phyloP scores from a whole-genome alignment of 2,113 vertebrate species.

The Scartelaos histophorus region DNA sequence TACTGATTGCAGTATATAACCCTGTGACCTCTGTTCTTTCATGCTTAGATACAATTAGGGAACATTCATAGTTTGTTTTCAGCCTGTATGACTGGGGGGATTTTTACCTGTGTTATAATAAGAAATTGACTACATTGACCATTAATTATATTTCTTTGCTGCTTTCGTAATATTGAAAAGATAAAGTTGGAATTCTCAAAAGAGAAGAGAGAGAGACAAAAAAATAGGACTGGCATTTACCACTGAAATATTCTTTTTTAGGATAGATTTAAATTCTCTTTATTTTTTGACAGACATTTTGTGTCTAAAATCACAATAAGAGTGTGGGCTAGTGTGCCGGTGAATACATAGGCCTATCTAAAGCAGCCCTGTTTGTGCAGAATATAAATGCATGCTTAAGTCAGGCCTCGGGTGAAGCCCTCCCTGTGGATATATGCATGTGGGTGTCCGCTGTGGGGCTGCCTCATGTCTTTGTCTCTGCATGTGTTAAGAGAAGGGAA shows the following conservation, averaged over 20 bases:
- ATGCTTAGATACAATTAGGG: neutral
- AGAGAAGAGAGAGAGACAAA: neutral
- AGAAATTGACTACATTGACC: neutral
- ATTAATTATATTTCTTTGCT: neutral
- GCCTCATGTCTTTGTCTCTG: conserved; percentile 22
- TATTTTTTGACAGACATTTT: conserved; percentile 17
- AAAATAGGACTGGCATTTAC: neutral
- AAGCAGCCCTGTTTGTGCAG: neutral
- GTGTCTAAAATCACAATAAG: conserved; percentile 2
- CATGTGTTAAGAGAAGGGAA: conserved; percentile 29
- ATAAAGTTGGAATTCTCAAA: neutral
- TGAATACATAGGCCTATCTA: neutral
- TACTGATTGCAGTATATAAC: neutral
- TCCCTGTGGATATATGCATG: conserved; percentile 6
- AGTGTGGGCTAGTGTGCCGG: conserved; percentile 4
- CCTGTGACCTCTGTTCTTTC: neutral
- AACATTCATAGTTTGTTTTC: neutral
- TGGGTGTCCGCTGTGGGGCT: conserved; percentile 14
- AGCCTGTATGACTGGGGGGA: neutral
- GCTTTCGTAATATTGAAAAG: neutral
- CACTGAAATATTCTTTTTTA: too few relatives aligned
- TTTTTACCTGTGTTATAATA: neutral
- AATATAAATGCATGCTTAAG: conserved; percentile 9
- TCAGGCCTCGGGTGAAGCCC: neutral
- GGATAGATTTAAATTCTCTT: conserved; percentile 12